phyloP scores from a whole-genome alignment of 2,113 vertebrate species.

The Muntiacus reevesi region DNA sequence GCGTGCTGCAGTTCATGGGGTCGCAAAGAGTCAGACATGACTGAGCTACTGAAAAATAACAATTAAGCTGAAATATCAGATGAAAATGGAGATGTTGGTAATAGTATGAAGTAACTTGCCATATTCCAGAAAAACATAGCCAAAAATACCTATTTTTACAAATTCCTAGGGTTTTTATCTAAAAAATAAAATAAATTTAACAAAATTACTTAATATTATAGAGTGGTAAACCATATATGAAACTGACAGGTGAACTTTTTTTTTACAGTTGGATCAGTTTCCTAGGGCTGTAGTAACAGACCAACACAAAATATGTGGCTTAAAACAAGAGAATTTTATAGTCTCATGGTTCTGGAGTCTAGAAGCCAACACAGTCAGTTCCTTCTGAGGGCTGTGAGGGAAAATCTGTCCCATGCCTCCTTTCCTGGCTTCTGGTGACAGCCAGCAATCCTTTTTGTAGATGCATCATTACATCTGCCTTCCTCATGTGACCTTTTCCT shows the following conservation, averaged over 20 bases:
- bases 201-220: neutral
- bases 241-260: neutral
- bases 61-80: neutral
- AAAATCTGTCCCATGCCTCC: neutral
- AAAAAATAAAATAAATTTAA: neutral
- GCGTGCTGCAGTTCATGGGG: neutral
- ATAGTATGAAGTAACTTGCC: neutral
- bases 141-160: neutral
- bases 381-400: neutral
- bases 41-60: neutral
- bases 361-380: neutral
- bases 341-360: neutral
- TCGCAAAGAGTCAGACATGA: neutral
- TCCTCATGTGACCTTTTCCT: neutral
- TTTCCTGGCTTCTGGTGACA: neutral
- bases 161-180: neutral
- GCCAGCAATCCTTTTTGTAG: neutral
- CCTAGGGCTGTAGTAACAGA: neutral
- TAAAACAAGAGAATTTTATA: neutral
- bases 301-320: neutral
- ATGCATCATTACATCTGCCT: neutral
- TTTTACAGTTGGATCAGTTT: neutral
- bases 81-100: neutral
- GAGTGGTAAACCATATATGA: neutral
- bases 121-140: neutral